Percentiles rank a stretch among this genome's conserved stretches.
Evolutionary conservation across 2,888 invertebrate genomes (phyloP).

Genomic region (Andrena praecox): DNA sequence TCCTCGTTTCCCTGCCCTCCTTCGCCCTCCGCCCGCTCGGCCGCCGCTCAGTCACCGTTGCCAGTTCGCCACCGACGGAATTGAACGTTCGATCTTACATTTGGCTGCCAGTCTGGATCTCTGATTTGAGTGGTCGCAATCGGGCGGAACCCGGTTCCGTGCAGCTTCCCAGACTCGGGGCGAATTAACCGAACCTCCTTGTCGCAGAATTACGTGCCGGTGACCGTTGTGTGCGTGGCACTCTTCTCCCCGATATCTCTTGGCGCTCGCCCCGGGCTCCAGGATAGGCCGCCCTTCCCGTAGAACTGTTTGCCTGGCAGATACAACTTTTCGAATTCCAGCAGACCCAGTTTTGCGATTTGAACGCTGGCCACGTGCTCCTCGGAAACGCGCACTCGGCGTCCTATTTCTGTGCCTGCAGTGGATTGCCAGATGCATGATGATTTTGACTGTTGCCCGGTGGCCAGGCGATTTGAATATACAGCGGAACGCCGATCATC

Average conservation of each 20-base stretch:
- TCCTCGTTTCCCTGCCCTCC: constrained; percentile 12
- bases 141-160: constrained; percentile 68
- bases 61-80: constrained; percentile 54
- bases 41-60: constrained; percentile 34
- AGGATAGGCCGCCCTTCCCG: neutral
- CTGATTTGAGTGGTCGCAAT: constrained; percentile 79
- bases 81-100: constrained; percentile 72
- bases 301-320: neutral
- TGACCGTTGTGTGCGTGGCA: neutral
- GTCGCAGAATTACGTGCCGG: constrained; percentile 48
- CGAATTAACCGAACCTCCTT: constrained; percentile 63
- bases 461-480: neutral
- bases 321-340: constrained; percentile 5
- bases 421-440: too few relatives aligned
- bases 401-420: too few relatives aligned
- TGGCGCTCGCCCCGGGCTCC: constrained; percentile 23
- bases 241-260: constrained; percentile 18
- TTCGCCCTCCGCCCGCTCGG: neutral
- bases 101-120: constrained; percentile 69
- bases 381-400: neutral
- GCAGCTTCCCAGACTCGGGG: constrained; percentile 42
- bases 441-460: too few relatives aligned
- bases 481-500: neutral
- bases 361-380: neutral
- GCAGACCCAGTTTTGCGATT: neutral